These are phyloP conservation scores for Engystomops pustulosus DNA, from an alignment of 2,113 vertebrate species.

Conservation along the genomic window DNA sequence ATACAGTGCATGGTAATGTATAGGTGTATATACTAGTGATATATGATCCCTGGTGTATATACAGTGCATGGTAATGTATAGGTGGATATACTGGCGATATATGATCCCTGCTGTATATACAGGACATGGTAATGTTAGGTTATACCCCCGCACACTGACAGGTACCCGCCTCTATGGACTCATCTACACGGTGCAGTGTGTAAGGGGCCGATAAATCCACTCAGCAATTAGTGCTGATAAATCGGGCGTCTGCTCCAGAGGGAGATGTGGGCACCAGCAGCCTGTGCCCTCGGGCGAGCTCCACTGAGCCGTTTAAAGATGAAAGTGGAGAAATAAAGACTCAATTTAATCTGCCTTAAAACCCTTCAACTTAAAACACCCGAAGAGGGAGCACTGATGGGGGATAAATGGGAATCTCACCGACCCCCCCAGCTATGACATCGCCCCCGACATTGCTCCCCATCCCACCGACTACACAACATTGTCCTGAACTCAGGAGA, in stretches of 20 bases:
- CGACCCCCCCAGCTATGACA: constrained; percentile 94
- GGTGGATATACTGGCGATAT: no score
- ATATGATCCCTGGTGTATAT: no score
- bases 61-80: no score
- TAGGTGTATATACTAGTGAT: no score
- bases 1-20: no score
- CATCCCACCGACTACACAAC: constrained; percentile 85
- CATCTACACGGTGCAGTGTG: neutral
- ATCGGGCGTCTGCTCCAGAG: constrained; percentile 80
- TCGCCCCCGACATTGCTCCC: constrained; percentile 88
- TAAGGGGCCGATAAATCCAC: constrained; percentile 14
- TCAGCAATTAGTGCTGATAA: constrained; percentile 67
- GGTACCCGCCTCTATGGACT: neutral
- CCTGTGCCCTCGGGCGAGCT: constrained; percentile 89
- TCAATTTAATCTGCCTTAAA: constrained; percentile 99
- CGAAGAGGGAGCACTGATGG: constrained; percentile 92
- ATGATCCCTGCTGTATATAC: no score
- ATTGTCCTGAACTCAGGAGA: constrained; percentile 97
- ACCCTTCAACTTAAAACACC: constrained; percentile 92
- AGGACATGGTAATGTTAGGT: neutral
- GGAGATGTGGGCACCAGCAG: constrained; percentile 79
- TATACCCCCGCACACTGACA: neutral
- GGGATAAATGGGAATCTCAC: constrained; percentile 97
- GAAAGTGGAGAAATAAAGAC: constrained; percentile 99
- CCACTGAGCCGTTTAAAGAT: constrained; percentile 96